Evolutionary conservation across 1,140 invertebrate genomes (phyloP).

Genomic region (Chironomus striatipennis): DNA sequence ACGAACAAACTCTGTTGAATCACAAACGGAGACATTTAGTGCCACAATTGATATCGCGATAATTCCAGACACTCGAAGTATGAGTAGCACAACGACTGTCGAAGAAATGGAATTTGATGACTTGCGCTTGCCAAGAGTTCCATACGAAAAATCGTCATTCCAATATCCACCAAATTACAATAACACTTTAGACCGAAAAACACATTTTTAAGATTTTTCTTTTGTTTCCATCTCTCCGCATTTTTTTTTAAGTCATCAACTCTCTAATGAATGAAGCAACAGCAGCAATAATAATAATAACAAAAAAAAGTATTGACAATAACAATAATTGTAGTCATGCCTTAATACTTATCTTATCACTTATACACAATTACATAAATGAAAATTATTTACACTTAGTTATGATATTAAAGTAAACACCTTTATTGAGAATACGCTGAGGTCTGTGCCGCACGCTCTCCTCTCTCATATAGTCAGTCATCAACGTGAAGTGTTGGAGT

Average conservation of each 20-base stretch:
- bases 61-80: neutral
- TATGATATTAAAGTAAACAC: neutral
- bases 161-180: neutral
- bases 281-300: neutral
- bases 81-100: neutral
- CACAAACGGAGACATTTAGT: too few relatives aligned
- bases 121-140: neutral
- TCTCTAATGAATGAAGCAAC: neutral
- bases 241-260: neutral
- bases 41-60: too few relatives aligned
- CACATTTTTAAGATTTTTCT: neutral
- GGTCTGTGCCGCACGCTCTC: neutral
- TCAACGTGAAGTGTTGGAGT: neutral
- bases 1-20: too few relatives aligned
- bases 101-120: neutral
- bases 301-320: too few relatives aligned
- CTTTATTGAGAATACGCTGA: neutral
- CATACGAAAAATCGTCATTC: neutral
- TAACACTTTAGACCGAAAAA: neutral
- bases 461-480: neutral
- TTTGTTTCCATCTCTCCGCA: neutral
- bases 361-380: neutral
- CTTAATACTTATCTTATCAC: neutral
- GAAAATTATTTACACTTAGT: neutral
- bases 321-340: neutral